Base-by-base conservation (phyloP, 2,797 vertebrate genomes). In the Phoxinus dragarum region DNA sequence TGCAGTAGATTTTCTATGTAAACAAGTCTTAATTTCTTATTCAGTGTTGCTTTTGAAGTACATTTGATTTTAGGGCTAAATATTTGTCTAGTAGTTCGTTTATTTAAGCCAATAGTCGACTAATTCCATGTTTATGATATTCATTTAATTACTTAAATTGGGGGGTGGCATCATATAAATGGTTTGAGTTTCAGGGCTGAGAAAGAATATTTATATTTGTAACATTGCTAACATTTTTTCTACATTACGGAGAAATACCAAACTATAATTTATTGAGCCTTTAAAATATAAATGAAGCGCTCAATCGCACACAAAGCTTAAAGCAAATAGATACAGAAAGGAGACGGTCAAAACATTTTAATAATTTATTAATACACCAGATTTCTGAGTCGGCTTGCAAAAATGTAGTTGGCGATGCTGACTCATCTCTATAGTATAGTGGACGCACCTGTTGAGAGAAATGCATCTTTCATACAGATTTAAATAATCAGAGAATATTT, bases 11-110 rank as follows among this genome's bases (percentile, higher is more conserved):
- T 61, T 61, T 77, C 36, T 27, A 27, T 23, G 23, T 42, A 42
- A 59, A 59, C 75, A 77, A 77, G 54, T 77, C 34, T 56, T 56
- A 56, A 54, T 36, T 54, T 27, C 36, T 42, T 78, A 78, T 19
- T n/a, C 34, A 77, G 4, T 78, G 23, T 61, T 61, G 38, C 7
- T 78, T 61, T 9, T 27, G 8, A 61, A 61, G 23, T 42, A 42
- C 42, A 78, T 42, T 27, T 27, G 27, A 27, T 27, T n/a, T 56
- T 9, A 2, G 0, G 12, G 6, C n/a, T 16, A 31, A 31, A 64
- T 6, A 34, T 31, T 34, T 66, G 10, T 59, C 21, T 59, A n/a
- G 23, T 59, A n/a, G 21, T 21, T 21, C 3, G 3, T 59, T 59
- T 0, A 59, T 59, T 59, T 11, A 11, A 59, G 56, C 1, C 56